These are phyloP conservation scores for Atrichornis clamosus DNA, from an alignment of 2,113 vertebrate genomes.

Conservation along the genomic window DNA sequence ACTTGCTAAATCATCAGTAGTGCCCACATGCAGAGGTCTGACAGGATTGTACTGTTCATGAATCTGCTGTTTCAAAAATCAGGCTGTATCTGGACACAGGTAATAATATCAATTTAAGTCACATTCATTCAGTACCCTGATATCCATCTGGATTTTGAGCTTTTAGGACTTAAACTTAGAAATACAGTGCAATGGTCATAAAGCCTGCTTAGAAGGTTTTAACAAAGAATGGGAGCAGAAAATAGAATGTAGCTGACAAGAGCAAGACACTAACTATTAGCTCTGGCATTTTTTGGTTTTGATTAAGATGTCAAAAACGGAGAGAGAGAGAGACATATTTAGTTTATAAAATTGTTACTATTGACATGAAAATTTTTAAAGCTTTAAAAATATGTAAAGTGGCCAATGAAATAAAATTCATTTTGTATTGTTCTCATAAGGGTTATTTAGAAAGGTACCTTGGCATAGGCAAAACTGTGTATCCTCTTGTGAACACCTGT, in stretches of 20 bases:
- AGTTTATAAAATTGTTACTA: not conserved
- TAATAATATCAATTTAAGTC: not conserved
- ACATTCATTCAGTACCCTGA: not conserved
- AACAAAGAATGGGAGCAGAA: not conserved
- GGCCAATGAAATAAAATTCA: not conserved
- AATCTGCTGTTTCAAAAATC: not conserved
- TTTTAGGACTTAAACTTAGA: not conserved
- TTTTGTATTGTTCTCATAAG: slow-evolving; percentile 34
- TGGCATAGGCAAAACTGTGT: slow-evolving; percentile 31
- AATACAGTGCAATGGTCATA: not conserved
- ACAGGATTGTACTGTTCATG: not conserved
- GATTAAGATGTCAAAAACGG: not conserved
- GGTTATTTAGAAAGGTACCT: slow-evolving; percentile 35
- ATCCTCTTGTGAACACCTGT: slow-evolving; percentile 66
- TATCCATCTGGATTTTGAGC: not conserved
- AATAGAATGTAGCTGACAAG: not conserved
- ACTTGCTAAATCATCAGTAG: not conserved
- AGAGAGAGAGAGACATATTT: not conserved
- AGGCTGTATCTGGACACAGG: not conserved
- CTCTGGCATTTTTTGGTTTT: not conserved
- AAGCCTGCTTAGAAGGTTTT: not conserved
- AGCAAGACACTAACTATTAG: not conserved
- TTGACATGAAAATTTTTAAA: not conserved
- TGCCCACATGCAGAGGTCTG: not conserved
- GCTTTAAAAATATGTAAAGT: not conserved